A percentile compares a stretch with the other conserved stretches of the same genome.
Conservation (phyloP, 2,113 vertebrate genomes). For the Menura novaehollandiae region DNA sequence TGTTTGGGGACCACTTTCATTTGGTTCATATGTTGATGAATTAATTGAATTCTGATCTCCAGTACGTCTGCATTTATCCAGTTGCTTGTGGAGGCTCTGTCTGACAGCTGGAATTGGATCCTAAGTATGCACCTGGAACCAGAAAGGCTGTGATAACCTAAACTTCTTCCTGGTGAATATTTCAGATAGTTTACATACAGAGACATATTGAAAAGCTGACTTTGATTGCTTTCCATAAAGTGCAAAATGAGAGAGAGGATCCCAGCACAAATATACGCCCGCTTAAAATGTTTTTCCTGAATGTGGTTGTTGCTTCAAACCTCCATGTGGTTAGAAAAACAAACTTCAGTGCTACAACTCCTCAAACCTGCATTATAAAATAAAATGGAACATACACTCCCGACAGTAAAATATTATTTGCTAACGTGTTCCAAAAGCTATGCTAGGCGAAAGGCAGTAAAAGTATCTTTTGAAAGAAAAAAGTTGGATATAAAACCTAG, state of each 20-base stretch:
- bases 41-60: neutral
- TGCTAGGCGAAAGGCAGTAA: conserved; percentile 48
- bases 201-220: neutral
- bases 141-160: neutral
- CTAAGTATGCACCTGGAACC: neutral
- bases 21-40: neutral
- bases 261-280: neutral
- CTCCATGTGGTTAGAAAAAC: conserved; percentile 48
- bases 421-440: conserved; percentile 15
- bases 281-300: neutral
- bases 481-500: conserved; percentile 18
- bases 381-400: conserved; percentile 38
- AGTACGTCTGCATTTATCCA: neutral
- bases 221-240: neutral
- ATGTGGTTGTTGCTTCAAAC: conserved; percentile 17
- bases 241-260: conserved; percentile 9
- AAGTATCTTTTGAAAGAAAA: conserved; percentile 2
- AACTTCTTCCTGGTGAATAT: neutral
- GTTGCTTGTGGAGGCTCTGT: neutral
- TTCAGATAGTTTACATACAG: neutral
- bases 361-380: conserved; percentile 55
- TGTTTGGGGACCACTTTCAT: neutral
- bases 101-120: neutral
- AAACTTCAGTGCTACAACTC: neutral
- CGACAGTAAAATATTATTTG: conserved; percentile 46